A percentile compares a stretch with the other conserved stretches of the same genome.
Evolutionary conservation across 2,797 vertebrate species (phyloP).

Genomic region (Myiotriccus ornatus): DNA sequence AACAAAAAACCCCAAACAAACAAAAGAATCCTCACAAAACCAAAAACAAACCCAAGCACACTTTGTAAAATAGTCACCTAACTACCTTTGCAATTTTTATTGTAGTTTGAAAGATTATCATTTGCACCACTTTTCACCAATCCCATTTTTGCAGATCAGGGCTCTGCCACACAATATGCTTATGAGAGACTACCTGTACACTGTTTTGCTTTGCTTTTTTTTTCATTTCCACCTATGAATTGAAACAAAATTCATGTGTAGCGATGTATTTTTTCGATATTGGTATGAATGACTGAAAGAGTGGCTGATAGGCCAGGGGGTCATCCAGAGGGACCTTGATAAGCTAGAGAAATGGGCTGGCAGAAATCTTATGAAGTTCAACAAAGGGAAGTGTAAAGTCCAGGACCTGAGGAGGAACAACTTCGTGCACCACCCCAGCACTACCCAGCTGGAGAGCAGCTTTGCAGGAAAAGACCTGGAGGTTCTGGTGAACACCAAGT

Average conservation of each 20-base stretch:
- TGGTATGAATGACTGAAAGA: neutral
- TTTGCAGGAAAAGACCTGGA: neutral
- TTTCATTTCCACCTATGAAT: neutral
- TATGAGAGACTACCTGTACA: neutral
- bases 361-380: neutral
- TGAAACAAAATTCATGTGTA: neutral
- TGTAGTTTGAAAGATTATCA: neutral
- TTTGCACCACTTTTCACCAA: neutral
- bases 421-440: rapidly evolving
- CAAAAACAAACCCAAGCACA: rapidly evolving
- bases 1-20: too few relatives aligned
- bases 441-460: neutral
- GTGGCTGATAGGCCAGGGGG: neutral
- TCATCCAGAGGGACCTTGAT: too few relatives aligned
- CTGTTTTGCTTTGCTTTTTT: neutral
- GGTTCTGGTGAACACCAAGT: neutral
- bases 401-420: neutral
- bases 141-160: neutral
- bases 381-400: neutral
- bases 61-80: neutral
- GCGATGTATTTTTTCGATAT: neutral
- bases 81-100: neutral
- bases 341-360: neutral
- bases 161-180: neutral
- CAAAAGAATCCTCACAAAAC: neutral